Percentiles rank a stretch among this genome's conserved stretches.
phyloP scores from a whole-genome alignment of 92 coral and sea anemone genomes.

The Palythoa caribaeorum region DNA sequence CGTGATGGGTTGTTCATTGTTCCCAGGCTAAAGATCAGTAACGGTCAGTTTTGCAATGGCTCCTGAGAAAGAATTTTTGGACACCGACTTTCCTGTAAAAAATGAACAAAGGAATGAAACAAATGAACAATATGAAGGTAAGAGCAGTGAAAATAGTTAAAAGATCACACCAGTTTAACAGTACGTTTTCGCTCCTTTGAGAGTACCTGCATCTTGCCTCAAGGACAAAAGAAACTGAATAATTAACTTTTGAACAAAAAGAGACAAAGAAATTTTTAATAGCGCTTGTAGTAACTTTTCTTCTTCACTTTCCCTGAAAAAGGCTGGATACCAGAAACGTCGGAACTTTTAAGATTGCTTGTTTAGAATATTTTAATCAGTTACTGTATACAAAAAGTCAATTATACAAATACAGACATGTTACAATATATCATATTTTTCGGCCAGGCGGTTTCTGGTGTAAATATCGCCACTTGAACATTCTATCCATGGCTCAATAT shows the following conservation, averaged over 20 bases:
- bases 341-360: no score
- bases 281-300: no score
- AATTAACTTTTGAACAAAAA: no score
- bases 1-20: not conserved
- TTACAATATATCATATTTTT: not conserved
- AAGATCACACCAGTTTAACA: not conserved
- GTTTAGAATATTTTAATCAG: no score
- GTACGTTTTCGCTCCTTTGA: not conserved
- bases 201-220: no score
- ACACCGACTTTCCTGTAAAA: not conserved
- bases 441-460: not conserved
- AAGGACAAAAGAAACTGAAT: no score
- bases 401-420: no score
- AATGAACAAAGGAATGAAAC: not conserved
- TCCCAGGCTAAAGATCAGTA: not conserved
- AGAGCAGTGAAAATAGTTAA: not conserved
- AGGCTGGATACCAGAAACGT: no score
- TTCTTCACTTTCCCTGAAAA: no score
- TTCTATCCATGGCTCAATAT: not conserved
- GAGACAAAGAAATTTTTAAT: no score
- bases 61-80: not conserved
- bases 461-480: not conserved
- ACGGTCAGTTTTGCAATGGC: not conserved
- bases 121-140: slow-evolving; percentile 10
- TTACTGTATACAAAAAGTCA: no score